These are phyloP conservation scores for Plecturocebus donacophilus DNA, from an alignment of 2,113 vertebrate species.

Conservation along the genomic window DNA sequence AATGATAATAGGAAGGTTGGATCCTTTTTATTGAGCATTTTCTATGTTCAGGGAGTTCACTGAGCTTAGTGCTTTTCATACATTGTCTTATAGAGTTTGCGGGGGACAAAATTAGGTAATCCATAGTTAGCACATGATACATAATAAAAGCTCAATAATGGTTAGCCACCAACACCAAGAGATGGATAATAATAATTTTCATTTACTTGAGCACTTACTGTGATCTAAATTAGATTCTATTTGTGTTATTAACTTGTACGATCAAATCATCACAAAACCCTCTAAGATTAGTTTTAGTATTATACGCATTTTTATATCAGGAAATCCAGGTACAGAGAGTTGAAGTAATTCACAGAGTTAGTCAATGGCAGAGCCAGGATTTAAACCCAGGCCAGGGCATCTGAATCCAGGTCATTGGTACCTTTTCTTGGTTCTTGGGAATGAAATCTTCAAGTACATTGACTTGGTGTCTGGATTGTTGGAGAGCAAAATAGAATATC, in stretches of 20 bases:
- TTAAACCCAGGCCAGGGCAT: not conserved
- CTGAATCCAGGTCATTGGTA: not conserved
- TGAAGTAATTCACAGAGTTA: not conserved
- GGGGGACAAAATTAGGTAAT: not conserved
- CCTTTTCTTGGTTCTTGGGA: not conserved
- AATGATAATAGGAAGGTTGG: not conserved
- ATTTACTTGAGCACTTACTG: not conserved
- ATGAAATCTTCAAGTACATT: not conserved
- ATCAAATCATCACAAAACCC: not conserved
- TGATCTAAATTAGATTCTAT: not conserved
- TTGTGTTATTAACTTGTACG: not conserved
- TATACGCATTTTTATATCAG: constrained; percentile 8
- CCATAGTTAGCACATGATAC: not conserved
- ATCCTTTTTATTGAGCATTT: not conserved
- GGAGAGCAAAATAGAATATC: not conserved
- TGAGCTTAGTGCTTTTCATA: not conserved
- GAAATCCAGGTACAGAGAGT: not conserved
- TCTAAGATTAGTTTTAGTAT: not conserved
- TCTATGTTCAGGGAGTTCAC: not conserved
- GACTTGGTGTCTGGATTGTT: not conserved
- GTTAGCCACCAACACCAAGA: not conserved
- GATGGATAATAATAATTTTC: not conserved
- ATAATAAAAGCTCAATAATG: not conserved
- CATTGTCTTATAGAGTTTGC: not conserved
- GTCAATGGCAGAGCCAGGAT: not conserved